Evolutionary conservation across 2,113 vertebrate genomes (phyloP).

Genomic region (Gymnogyps californianus): DNA sequence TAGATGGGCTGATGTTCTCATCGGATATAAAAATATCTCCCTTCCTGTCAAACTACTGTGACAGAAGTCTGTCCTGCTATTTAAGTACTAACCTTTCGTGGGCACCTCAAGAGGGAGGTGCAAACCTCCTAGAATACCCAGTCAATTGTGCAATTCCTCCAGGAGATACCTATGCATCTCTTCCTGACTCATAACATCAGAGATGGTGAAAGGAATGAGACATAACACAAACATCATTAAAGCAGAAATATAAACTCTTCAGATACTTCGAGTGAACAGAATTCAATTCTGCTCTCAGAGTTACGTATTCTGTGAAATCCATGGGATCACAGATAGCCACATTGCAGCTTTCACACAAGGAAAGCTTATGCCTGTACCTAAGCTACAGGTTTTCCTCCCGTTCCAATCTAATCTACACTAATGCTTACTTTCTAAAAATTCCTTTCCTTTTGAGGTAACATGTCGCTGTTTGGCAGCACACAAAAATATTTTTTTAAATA

Average conservation of each 20-base stretch:
- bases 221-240: not conserved
- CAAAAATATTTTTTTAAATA: not conserved
- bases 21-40: not conserved
- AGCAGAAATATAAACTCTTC: not conserved
- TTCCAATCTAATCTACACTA: not conserved
- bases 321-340: not conserved
- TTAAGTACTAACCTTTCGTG: not conserved
- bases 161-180: not conserved
- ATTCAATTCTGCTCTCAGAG: not conserved
- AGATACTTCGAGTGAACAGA: not conserved
- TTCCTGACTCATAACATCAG: not conserved
- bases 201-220: not conserved
- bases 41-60: not conserved
- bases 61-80: not conserved
- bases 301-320: not conserved
- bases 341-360: not conserved
- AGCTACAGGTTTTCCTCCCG: not conserved
- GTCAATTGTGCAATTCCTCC: not conserved
- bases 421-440: not conserved
- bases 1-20: not conserved
- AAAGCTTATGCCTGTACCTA: not conserved
- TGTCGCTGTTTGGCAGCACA: not conserved
- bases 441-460: not conserved
- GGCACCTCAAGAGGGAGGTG: not conserved
- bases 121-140: not conserved